Base-by-base conservation (phyloP, 2,888 invertebrate species). In the Anoncus sp. region DNA sequence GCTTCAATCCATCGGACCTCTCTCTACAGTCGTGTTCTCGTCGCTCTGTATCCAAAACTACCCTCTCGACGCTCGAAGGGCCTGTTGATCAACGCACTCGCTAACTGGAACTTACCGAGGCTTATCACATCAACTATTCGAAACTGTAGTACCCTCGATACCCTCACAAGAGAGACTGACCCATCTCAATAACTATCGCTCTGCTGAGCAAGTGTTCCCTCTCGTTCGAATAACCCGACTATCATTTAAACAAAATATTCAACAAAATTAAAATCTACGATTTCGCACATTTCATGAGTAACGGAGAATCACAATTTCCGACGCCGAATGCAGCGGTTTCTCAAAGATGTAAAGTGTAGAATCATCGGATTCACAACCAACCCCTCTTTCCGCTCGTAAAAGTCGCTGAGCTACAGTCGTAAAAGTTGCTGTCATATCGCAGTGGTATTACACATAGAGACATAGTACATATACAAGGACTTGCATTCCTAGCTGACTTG, bases 71-170 rank as follows among this genome's bases (percentile, higher is more conserved):
- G 63, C 24, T 60, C 65, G 57, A 57, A 73, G 73, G 43, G 63
- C 63, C 73, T 69, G 59, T 77, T 70, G 77, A 77, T 77, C 73
- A 69, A 77, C 77, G 69, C 65, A 60, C 73, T 73, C 57, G 51
- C 63, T 67, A 47, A 43, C 59, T 62, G 59, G 63, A 70, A 74
- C 55, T 77, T 51, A 59, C 45, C 59, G 57, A 57, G 69, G 77
- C 67, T 70, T 59, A 70, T 59, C 63, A 51, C 59, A 65, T 70
- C 73, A 45, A 69, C 63, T 51, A 31, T 51, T 47, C 22, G 16
- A 47, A 63, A 75, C 55, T 57, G 67, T 18, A 57, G 67, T 62
- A 40, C 55, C 20, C 67, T 73, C 43, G 72, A 67, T 72, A 62
- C 60, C 20, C 40, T 55, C 31, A 51, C 49, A 10, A 20, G 59